These are phyloP conservation scores for Magallana gigas DNA, from an alignment of 1,140 invertebrate species.

Conservation along the genomic window DNA sequence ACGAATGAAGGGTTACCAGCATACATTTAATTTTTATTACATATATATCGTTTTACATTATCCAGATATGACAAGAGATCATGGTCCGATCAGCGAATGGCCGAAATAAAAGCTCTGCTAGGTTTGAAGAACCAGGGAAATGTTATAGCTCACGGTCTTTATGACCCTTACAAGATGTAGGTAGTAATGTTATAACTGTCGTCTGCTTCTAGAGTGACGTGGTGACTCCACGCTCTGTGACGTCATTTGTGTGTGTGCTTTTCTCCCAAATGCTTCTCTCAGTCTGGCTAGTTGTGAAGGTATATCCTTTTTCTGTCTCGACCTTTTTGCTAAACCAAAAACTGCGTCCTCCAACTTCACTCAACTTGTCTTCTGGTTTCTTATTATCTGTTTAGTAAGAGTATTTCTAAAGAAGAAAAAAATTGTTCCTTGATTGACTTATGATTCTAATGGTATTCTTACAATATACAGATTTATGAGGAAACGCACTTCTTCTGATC, in stretches of 20 bases:
- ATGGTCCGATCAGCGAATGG: slow-evolving; percentile 51
- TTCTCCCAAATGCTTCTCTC: slow-evolving; percentile 10
- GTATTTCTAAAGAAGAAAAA: not conserved
- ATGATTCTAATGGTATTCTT: slow-evolving; percentile 40
- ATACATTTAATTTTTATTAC: slow-evolving; percentile 20
- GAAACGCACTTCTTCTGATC: slow-evolving; percentile 69
- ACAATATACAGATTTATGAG: slow-evolving; percentile 59
- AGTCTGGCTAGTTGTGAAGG: slow-evolving; percentile 22
- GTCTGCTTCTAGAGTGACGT: slow-evolving; percentile 36
- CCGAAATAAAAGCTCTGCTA: slow-evolving; percentile 49
- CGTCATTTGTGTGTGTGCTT: slow-evolving; percentile 8
- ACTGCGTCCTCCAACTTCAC: not conserved
- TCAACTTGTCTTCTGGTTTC: not conserved
- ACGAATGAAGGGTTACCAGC: slow-evolving; percentile 9
- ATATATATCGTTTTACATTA: slow-evolving; percentile 44
- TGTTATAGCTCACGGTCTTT: slow-evolving; percentile 44
- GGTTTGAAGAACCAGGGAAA: slow-evolving; percentile 39
- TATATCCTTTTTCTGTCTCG: not conserved
- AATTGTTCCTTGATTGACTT: not conserved
- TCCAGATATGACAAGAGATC: slow-evolving; percentile 52
- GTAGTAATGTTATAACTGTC: slow-evolving; percentile 35
- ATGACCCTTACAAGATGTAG: slow-evolving; percentile 51
- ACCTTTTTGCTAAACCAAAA: not conserved
- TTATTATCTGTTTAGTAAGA: not conserved
- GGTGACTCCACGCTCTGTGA: slow-evolving; percentile 28